Conservation (phyloP, 2,888 invertebrate genomes). For the Patella ulyssiponensis region DNA sequence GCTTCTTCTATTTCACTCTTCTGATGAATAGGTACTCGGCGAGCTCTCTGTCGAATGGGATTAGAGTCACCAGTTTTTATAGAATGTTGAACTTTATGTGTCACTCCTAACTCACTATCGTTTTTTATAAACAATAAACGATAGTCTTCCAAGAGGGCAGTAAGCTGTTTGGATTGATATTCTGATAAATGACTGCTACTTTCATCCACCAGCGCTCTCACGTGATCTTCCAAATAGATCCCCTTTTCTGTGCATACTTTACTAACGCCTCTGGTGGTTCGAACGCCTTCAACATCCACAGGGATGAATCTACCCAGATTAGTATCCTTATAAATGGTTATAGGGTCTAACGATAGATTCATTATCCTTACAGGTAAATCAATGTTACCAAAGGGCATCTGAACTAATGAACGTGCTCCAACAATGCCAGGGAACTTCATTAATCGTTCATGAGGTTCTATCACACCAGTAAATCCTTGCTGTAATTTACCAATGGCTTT, state of each 20-base stretch:
- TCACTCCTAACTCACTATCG: conserved; percentile 18
- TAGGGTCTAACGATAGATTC: conserved; percentile 15
- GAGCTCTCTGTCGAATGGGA: conserved; percentile 27
- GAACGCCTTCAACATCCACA: neutral
- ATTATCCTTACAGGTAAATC: conserved; percentile 17
- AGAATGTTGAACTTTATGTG: conserved; percentile 21
- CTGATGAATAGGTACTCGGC: conserved; percentile 24
- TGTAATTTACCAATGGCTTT: conserved; percentile 17
- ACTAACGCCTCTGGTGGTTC: too few relatives aligned
- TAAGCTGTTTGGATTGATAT: conserved; percentile 13
- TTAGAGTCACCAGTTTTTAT: conserved; percentile 19
- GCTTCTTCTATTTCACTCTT: conserved; percentile 17
- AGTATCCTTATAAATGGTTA: conserved; percentile 19
- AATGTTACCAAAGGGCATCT: neutral
- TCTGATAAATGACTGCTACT: conserved; percentile 3
- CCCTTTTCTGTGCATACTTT: too few relatives aligned
- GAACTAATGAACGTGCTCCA: conserved; percentile 16
- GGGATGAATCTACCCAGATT: neutral
- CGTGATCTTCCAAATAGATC: too few relatives aligned
- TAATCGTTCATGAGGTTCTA: conserved; percentile 16
- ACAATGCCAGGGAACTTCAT: conserved; percentile 20
- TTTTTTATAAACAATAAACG: conserved; percentile 21
- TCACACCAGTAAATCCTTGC: conserved; percentile 9
- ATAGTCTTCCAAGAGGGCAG: conserved; percentile 17
- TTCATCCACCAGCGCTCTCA: neutral